Percentiles rank a stretch among this genome's conserved stretches.
phyloP scores from a whole-genome alignment of 2,113 vertebrate genomes.

The Rhabdornis inornatus region DNA sequence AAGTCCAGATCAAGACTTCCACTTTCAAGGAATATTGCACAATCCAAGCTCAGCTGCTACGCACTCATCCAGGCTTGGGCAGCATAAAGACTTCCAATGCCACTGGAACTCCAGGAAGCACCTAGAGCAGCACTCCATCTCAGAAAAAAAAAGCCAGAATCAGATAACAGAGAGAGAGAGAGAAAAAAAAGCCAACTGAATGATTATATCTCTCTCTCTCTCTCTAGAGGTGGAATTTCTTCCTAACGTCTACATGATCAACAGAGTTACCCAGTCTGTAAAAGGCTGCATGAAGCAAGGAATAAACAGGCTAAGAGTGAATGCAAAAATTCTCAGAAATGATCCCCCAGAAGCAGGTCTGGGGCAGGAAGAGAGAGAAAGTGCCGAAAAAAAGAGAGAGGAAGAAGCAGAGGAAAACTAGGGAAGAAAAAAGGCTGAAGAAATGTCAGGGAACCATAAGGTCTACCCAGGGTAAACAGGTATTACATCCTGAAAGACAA shows the following conservation, averaged over 20 bases:
- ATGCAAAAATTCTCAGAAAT: background rate
- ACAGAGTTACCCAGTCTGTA: background rate
- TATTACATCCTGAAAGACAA: background rate
- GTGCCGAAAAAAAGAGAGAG: background rate
- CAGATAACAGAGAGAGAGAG: background rate
- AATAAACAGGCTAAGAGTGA: background rate
- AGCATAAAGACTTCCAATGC: fast-evolving
- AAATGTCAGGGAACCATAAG: background rate
- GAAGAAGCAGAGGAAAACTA: background rate
- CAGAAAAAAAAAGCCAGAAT: background rate
- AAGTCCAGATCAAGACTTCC: background rate
- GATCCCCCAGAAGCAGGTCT: background rate
- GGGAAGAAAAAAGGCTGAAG: background rate
- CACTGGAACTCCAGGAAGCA: background rate
- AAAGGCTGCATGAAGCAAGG: fast-evolving
- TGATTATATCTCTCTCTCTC: background rate
- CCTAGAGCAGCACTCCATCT: background rate
- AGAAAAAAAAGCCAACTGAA: background rate
- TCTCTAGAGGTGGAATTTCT: background rate
- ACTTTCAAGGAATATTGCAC: background rate
- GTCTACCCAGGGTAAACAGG: background rate
- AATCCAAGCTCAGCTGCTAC: background rate
- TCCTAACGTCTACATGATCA: background rate
- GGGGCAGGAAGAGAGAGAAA: background rate
- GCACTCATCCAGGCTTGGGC: background rate